Conservation (phyloP, 1,140 invertebrate genomes). For the Bombus waltoni region DNA sequence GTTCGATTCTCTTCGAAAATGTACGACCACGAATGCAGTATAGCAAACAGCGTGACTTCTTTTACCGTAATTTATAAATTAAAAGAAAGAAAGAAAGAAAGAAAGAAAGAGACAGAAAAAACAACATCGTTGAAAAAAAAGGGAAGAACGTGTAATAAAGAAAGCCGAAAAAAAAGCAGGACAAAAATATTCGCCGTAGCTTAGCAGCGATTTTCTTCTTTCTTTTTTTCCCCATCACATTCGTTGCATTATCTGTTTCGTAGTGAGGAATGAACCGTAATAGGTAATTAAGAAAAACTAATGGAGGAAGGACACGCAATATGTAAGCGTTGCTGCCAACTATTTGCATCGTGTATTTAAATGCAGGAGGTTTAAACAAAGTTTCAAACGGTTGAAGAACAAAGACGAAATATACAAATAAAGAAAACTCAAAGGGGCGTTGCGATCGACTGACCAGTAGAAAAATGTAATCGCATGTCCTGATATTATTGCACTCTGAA, state of each 20-base stretch:
- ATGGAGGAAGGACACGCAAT: slow-evolving; percentile 31
- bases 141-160: slow-evolving; percentile 30
- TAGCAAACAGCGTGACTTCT: neutral
- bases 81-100: neutral
- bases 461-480: slow-evolving; percentile 35
- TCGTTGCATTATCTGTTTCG: slow-evolving; percentile 50
- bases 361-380: slow-evolving; percentile 56
- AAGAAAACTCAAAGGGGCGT: slow-evolving; percentile 34
- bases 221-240: slow-evolving; percentile 57
- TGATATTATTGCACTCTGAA: slow-evolving; percentile 63
- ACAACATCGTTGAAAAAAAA: slow-evolving; percentile 17
- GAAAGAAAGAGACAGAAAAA: slow-evolving; percentile 1
- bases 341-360: slow-evolving; percentile 52
- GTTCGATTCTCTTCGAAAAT: neutral
- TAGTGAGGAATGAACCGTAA: slow-evolving; percentile 21
- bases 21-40: slow-evolving; percentile 9
- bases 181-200: slow-evolving; percentile 64
- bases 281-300: slow-evolving; percentile 18
- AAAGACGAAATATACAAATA: slow-evolving; percentile 13
- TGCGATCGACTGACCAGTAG: slow-evolving; percentile 18
- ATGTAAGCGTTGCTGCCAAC: slow-evolving; percentile 24
- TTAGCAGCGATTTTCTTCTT: slow-evolving; percentile 64
- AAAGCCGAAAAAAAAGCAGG: slow-evolving; percentile 23
- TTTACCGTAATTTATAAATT: neutral
- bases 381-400: slow-evolving; percentile 23